Base-by-base conservation (phyloP, 2,888 invertebrate species). In the Luperina testacea region DNA sequence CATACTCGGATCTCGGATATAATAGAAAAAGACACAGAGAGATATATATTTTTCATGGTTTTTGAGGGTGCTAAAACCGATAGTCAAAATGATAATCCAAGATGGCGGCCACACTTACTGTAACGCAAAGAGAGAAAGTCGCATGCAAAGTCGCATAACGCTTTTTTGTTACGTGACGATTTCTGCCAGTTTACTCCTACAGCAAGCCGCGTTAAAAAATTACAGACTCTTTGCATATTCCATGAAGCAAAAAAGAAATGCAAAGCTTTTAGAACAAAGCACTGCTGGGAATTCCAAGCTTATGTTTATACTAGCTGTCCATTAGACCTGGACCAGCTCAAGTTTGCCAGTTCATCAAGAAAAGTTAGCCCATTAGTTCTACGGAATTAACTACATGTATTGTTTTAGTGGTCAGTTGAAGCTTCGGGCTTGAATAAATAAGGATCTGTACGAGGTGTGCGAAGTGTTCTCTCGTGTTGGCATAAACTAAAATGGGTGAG, bases 321-420 rank as follows among this genome's bases (percentile, higher is more conserved):
- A 67, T 67, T 83, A 51, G 59, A 65, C 32, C 38, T n/a, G 48
- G 75, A 51, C 51, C 8, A 77, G 72, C 27, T 38, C 38, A 80
- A 88, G 81, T 83, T 83, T 32, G 70, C 57, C 38, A 67, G 48
- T 68, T 78, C 78, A 81, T 88, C 87, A 73, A 67, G 73, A 61
- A 72, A 81, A 83, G 79, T 87, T 88, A 72, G 69, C 1, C 61
- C 77, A 79, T 83, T 81, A 83, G 87, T 83, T 86, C 9, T 65
- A 63, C 59, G 70, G 69, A 83, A 80, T 80, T 75, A 86, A 87
- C 59, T 70, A 57, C 82, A 77, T 69, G 68, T 81, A 53, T 85
- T 82, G 20, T 81, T 69, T 81, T 32, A 24, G 82, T 71, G 85
- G 82, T 74, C 74, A 67, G 68, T 61, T 64, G 59, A n/a, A 70